Evolutionary conservation across 1,140 invertebrate genomes (phyloP), one percentile per base, ranked within the genome.

Genomic region (Drosophila lacteicornis): DNA sequence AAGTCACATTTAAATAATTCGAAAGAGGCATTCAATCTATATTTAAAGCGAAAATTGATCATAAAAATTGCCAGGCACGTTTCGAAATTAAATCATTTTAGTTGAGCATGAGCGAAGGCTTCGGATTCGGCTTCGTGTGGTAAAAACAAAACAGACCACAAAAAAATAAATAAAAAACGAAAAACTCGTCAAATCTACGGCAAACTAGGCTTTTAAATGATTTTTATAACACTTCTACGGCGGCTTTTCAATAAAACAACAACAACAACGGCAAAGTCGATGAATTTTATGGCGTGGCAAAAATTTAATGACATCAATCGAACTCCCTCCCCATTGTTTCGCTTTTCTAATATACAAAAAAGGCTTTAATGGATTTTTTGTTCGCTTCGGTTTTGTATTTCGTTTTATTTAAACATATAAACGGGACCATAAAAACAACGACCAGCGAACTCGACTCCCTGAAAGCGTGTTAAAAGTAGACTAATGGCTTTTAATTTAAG

Each of bases 41-140:
- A 83, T 83, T 83, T 81, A 78, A 81, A 85, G 59, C 67, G 65
- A 84, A 73, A 88, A 88, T 90, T 71, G 85, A 75, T 80, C 88
- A 70, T 87, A 67, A 81, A 91, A 83, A 75, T 71, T 79, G 70
- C 84, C 59, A 79, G 81, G 82, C 88, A 91, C 88, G 88, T 91
- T 91, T 91, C 80, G 88, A 90, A 91, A 91, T 91, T 91, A 91
- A 91, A 91, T 91, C 88, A 91, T 91, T 91, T 90, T 80, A 86
- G 75, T 80, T 91, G 80, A 75, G 57, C 85, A 75, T 61, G 47
- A 57, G 38, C 69, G 55, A 73, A 43, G 67, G 38, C 38, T 59
- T 53, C 30, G 50, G 5, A 11, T 36, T 12, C 12, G 36, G 12
- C 36, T 13, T 73, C 69, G 46, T 73, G 67, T 36, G 49, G 45